Percentiles rank a stretch among this genome's conserved stretches.
phyloP scores from a whole-genome alignment of 2,888 invertebrate genomes.

The Dioctria linearis region DNA sequence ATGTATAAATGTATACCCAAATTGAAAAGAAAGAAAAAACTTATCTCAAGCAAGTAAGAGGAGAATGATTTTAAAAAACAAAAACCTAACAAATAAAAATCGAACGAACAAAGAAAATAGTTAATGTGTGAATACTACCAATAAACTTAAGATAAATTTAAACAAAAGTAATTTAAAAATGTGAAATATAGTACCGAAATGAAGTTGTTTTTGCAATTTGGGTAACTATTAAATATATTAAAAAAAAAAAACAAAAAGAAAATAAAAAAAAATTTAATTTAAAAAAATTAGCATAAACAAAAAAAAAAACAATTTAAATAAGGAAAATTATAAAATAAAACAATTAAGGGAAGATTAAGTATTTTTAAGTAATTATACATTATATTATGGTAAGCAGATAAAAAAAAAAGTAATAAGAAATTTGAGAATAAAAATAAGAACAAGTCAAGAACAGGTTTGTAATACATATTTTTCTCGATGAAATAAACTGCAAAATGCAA shows the following conservation, averaged over 20 bases:
- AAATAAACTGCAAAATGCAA: constrained; percentile 21
- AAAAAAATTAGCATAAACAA: constrained; percentile 24
- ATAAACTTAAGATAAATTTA: constrained; percentile 15
- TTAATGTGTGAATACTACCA: constrained; percentile 45
- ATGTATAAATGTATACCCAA: no score
- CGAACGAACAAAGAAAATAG: not conserved
- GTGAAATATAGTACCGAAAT: not conserved
- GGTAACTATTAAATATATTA: not conserved
- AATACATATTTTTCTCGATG: constrained; percentile 50
- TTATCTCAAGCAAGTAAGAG: no score
- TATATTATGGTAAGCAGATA: not conserved
- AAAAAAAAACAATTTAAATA: constrained; percentile 12
- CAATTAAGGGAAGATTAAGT: constrained; percentile 13
- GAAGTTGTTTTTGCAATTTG: constrained; percentile 18
- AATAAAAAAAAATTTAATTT: constrained; percentile 25
- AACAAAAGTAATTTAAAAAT: constrained; percentile 4
- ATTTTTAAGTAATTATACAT: constrained; percentile 35
- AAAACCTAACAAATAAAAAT: no score
- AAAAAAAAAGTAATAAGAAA: not conserved
- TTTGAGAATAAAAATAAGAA: not conserved
- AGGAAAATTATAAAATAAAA: constrained; percentile 18
- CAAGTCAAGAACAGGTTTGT: constrained; percentile 32
- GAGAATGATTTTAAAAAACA: no score
- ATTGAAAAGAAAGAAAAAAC: no score
- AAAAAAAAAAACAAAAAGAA: constrained; percentile 12